Evolutionary conservation across 2,113 vertebrate species (phyloP).

Genomic region (Spheniscus mendiculus): DNA sequence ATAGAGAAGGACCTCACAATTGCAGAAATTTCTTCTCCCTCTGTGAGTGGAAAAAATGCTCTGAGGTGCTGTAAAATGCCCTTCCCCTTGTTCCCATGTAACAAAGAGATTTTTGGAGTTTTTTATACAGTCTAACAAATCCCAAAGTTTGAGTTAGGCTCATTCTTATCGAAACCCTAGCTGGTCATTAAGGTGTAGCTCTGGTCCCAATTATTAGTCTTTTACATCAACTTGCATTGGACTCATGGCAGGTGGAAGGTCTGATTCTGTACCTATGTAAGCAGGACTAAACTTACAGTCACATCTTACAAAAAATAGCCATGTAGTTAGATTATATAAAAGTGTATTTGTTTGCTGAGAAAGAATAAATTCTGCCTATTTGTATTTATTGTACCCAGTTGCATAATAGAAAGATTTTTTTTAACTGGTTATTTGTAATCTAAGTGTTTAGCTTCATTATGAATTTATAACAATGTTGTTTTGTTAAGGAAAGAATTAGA

Average conservation of each 20-base stretch:
- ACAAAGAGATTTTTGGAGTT: not conserved
- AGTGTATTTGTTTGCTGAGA: not conserved
- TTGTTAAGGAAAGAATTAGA: not conserved
- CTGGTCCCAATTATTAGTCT: not conserved
- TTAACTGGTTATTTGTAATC: not conserved
- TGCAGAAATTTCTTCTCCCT: not conserved
- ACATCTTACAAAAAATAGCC: not conserved
- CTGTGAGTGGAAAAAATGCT: not conserved
- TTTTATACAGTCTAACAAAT: not conserved
- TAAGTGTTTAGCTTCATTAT: not conserved
- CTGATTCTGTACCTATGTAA: not conserved
- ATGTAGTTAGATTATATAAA: not conserved
- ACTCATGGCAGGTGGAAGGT: rapidly evolving
- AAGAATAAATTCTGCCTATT: not conserved
- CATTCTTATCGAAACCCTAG: not conserved
- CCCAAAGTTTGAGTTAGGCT: not conserved
- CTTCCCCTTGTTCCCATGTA: not conserved
- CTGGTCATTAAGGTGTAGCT: not conserved
- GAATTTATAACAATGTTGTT: not conserved
- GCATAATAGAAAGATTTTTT: not conserved
- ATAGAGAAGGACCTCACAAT: not conserved
- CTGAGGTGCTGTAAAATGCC: not conserved
- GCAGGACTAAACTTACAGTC: not conserved
- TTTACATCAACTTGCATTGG: not conserved
- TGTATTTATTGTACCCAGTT: not conserved